Evolutionary conservation across 2,113 vertebrate genomes (phyloP), one percentile per base, ranked within the genome.

Genomic region (Hoplias malabaricus): DNA sequence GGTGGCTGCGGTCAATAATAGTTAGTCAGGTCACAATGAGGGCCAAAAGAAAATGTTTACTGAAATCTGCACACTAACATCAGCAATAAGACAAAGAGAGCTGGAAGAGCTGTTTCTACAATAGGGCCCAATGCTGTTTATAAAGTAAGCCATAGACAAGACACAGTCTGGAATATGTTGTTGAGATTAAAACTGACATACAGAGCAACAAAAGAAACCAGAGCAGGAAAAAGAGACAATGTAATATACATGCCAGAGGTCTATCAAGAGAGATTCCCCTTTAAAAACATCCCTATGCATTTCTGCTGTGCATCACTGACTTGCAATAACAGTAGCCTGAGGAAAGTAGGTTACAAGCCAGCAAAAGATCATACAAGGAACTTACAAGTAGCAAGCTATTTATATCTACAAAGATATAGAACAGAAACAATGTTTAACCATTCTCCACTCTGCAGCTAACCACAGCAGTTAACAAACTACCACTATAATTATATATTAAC

Each of bases 201-300:
- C 46, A 14, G 10, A n/a, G 9, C 40, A 67, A 56, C 46, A 10
- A 77, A 77, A 76, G 48, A 42, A 76, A 42, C 43, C 73, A 67
- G 46, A 54, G 16, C 8, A n/a, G 48, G 19, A 56, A 40, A 23
- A 67, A 73, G 23, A 42, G 5, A 73, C 33, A 21, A 57, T 56
- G 31, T 29, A 16, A 59, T 59, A 21, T 77, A 43, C 13, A 36
- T 7, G 57, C 2, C 16, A 69, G 19, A 31, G 4, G 13, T 11
- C 25, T 19, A 33, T 33, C 25, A 68, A 23, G 29, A 61, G 57
- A 34, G 57, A 0, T 29, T 61, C 57, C 57, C 9, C 29, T 34
- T 54, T 34, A 19, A 16, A 69, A 33, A 69, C 1, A 27, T 13
- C 16, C 11, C 61, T 75, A n/a, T 13, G 57, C 9, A 53, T 53